phyloP scores from a whole-genome alignment of 2,888 invertebrate species.

The Drosophila gaucha region DNA sequence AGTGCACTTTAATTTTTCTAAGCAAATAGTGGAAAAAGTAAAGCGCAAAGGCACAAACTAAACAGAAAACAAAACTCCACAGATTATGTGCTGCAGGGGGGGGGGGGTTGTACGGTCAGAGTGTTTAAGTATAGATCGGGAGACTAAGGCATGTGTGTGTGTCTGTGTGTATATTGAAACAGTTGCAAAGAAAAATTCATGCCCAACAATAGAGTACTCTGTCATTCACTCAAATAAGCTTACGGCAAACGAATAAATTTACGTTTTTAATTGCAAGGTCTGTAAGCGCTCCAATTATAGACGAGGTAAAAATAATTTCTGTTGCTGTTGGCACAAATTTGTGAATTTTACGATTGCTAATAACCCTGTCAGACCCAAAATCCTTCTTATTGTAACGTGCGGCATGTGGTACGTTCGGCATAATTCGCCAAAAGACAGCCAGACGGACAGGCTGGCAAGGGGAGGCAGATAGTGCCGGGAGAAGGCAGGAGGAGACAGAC shows the following conservation, averaged over 20 bases:
- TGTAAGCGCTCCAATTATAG: slow-evolving; percentile 7
- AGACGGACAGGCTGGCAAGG: neutral
- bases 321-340: slow-evolving; percentile 13
- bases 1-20: slow-evolving; percentile 53
- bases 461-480: neutral
- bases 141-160: slow-evolving; percentile 30
- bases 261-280: slow-evolving; percentile 7
- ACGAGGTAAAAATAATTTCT: slow-evolving; percentile 18
- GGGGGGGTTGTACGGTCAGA: too few species aligned
- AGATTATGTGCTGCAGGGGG: too few species aligned
- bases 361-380: slow-evolving; percentile 34
- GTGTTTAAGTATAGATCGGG: slow-evolving; percentile 13
- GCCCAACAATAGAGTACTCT: slow-evolving; percentile 1
- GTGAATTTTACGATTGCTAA: slow-evolving; percentile 34
- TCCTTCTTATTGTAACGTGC: slow-evolving; percentile 12
- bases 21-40: slow-evolving; percentile 39
- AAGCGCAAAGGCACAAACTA: slow-evolving; percentile 10
- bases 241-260: neutral
- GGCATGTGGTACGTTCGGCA: slow-evolving; percentile 22
- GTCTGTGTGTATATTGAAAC: slow-evolving; percentile 3
- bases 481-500: neutral
- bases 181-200: neutral
- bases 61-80: slow-evolving; percentile 10
- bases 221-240: neutral
- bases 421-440: slow-evolving; percentile 22